Conservation (phyloP, 1,140 invertebrate genomes). For the Drosophila watanabei region DNA sequence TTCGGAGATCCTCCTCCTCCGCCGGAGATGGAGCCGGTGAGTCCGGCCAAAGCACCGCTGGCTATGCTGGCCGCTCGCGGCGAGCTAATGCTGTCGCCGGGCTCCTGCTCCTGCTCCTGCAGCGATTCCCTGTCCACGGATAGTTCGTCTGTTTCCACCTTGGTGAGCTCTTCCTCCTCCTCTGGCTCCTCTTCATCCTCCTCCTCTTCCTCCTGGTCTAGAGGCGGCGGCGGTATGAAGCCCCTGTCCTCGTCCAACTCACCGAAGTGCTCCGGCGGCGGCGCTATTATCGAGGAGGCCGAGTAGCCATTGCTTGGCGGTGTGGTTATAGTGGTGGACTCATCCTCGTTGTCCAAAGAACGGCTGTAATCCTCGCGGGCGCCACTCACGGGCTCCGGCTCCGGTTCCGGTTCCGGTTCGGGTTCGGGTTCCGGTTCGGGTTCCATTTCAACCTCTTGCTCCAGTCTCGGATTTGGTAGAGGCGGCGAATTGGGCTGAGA, state of each 20-base stretch:
- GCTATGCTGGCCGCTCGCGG: slow-evolving; percentile 70
- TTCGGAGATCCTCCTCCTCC: slow-evolving; percentile 42
- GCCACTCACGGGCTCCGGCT: slow-evolving; percentile 41
- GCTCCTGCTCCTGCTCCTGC: slow-evolving; percentile 60
- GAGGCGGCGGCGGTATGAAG: slow-evolving; percentile 68
- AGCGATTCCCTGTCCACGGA: slow-evolving; percentile 72
- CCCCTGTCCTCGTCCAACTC: slow-evolving; percentile 70
- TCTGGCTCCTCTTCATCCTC: slow-evolving; percentile 32
- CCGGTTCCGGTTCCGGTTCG: slow-evolving; percentile 26
- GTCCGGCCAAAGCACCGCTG: slow-evolving; percentile 58
- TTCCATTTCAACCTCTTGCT: too few species aligned
- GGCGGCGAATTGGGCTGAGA: slow-evolving; percentile 79
- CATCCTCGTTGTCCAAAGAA: slow-evolving; percentile 77
- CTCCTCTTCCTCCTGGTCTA: slow-evolving; percentile 37
- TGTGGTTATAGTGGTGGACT: slow-evolving; percentile 82
- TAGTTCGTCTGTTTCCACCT: slow-evolving; percentile 68
- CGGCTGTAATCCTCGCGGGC: slow-evolving; percentile 64
- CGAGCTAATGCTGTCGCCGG: slow-evolving; percentile 62
- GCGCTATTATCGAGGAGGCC: slow-evolving; percentile 78
- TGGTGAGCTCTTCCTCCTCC: slow-evolving; percentile 70
- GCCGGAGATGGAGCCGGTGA: slow-evolving; percentile 56
- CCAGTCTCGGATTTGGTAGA: slow-evolving; percentile 35
- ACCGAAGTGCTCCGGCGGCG: slow-evolving; percentile 73
- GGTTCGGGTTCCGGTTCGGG: slow-evolving; percentile 31
- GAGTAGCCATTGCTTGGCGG: slow-evolving; percentile 83